Conservation (phyloP, 2,888 invertebrate genomes). For the Sarcophaga carnaria region DNA sequence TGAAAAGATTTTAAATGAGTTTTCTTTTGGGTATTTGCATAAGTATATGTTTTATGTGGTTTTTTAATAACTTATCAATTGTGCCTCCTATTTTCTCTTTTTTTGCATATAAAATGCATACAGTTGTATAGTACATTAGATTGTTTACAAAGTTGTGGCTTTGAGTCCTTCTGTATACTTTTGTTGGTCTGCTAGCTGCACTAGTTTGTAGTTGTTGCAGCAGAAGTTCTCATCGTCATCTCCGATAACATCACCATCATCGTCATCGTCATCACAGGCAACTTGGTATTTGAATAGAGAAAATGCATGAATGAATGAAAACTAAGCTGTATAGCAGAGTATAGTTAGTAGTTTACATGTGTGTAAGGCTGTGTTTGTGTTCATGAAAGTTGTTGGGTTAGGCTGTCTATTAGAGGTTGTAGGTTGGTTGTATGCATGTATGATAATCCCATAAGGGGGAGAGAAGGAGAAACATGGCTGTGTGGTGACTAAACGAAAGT, state of each 20-base stretch:
- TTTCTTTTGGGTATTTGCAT: not conserved
- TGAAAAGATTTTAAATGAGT: constrained; percentile 16
- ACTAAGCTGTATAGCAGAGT: not conserved
- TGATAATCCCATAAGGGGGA: not conserved
- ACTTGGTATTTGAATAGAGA: constrained; percentile 53
- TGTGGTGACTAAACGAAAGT: no score
- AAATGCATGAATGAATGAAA: constrained; percentile 63
- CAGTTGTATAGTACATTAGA: constrained; percentile 57
- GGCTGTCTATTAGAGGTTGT: no score
- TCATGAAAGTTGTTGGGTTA: no score
- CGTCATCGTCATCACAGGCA: constrained; percentile 31
- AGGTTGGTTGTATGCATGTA: no score
- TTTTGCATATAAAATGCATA: constrained; percentile 27
- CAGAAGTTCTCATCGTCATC: not conserved
- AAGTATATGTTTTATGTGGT: not conserved
- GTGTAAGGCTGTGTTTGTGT: no score
- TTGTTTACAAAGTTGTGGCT: constrained; percentile 60
- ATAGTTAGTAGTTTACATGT: no score
- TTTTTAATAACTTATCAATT: constrained; percentile 25
- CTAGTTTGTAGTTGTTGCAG: constrained; percentile 28
- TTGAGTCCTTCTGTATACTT: constrained; percentile 42
- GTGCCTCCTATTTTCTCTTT: not conserved
- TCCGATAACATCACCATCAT: constrained; percentile 14
- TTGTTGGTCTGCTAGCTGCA: constrained; percentile 34
- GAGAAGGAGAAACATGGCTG: not conserved